A percentile compares a stretch with the other conserved stretches of the same genome.
Evolutionary conservation across 53 echinoderm and acorn worm genomes (phyloP).

Genomic region (Mesocentrotus franciscanus): DNA sequence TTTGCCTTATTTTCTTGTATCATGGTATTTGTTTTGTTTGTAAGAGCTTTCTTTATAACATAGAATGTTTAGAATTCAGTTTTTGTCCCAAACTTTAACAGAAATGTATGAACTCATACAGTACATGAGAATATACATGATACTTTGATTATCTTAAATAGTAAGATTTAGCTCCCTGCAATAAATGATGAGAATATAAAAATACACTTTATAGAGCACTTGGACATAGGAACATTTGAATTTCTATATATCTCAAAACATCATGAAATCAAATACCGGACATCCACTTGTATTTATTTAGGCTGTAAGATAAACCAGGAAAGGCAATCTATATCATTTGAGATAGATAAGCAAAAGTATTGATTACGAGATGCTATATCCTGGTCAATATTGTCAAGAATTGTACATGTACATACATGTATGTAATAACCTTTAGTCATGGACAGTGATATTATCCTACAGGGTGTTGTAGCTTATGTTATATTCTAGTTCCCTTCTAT

Average conservation of each 20-base stretch:
- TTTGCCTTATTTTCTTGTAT: too few relatives aligned
- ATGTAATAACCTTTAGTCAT: not conserved
- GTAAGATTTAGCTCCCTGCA: too few relatives aligned
- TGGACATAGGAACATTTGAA: too few relatives aligned
- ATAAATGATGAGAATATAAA: too few relatives aligned
- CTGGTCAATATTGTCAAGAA: not conserved
- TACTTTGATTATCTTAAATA: not conserved
- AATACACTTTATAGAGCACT: too few relatives aligned
- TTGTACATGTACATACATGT: not conserved
- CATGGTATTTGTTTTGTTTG: too few relatives aligned
- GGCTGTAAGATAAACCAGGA: not conserved
- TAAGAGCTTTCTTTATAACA: too few relatives aligned
- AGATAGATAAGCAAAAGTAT: not conserved
- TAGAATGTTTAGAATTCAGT: too few relatives aligned
- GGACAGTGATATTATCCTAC: not conserved
- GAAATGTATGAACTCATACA: not conserved
- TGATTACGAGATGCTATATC: not conserved
- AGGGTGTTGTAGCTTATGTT: not conserved
- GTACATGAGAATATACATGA: not conserved
- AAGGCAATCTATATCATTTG: not conserved
- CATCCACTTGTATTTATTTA: not conserved
- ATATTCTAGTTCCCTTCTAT: not conserved
- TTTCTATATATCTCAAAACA: not conserved
- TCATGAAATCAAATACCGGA: not conserved
- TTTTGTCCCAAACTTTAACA: too few relatives aligned